Evolutionary conservation across 2,888 invertebrate species (phyloP), one percentile per base, ranked within the genome.

Genomic region (Melanotus villosus): DNA sequence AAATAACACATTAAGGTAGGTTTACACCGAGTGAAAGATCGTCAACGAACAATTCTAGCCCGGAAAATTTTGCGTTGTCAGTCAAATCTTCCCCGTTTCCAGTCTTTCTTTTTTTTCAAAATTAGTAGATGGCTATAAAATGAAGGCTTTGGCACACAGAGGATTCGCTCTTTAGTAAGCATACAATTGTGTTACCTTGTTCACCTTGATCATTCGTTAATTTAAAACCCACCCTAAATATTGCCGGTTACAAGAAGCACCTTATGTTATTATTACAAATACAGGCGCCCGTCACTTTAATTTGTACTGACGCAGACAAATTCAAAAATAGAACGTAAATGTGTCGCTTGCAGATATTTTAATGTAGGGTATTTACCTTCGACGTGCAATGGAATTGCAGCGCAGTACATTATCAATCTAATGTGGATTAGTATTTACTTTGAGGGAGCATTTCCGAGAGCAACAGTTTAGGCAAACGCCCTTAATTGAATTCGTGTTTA

Each of bases 401-500:
- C n/a, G n/a, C 30, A 32, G 4, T 14, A n/a, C 45, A 3, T n/a
- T n/a, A n/a, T n/a, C n/a, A 18, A 45, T 45, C 6, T 9, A 12
- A 45, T 3, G 12, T 12, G 10, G 38, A 2, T 12, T 6, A 9
- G 10, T 7, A 32, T 32, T 5, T 32, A n/a, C 9, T 2, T 1
- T 32, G 9, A 9, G 9, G 2, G 9, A 34, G 5, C 21, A 6
- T 47, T 47, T n/a, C 21, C 12, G n/a, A 18, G 14, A 52, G 52
- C 52, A 23, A 10, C 16, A 9, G 32, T 32, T 52, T 34, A 34
- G 30, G 6, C 52, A 32, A 34, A 32, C 52, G 16, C 18, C 34
- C 32, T 52, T 52, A 52, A 52, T 52, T 52, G 52, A 52, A 26
- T 52, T 52, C 52, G 52, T 34, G 52, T 52, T 52, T 52, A 32